Evolutionary conservation across 2,888 invertebrate genomes (phyloP).

Genomic region (Drosophila fulvimacula): DNA sequence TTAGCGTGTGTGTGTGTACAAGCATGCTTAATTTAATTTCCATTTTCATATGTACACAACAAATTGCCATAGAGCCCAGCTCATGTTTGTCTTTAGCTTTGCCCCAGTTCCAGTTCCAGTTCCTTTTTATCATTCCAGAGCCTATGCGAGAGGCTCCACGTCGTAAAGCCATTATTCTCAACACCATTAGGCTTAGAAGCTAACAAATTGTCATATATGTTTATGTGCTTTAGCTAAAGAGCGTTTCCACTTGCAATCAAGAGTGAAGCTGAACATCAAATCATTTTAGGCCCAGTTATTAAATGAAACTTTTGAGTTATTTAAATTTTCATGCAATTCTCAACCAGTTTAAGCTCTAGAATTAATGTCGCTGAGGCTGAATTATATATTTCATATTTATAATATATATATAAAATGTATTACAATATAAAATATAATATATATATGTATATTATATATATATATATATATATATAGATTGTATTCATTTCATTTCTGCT

Average conservation of each 20-base stretch:
- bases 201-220: conserved; percentile 5
- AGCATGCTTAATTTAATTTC: conserved; percentile 72
- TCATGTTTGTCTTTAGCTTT: conserved; percentile 52
- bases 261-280: background rate
- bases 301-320: background rate
- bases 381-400: background rate
- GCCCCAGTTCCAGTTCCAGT: conserved; percentile 1
- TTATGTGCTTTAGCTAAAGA: background rate
- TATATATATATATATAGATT: background rate
- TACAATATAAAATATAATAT: background rate
- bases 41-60: conserved; percentile 50
- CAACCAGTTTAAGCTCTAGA: background rate
- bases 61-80: conserved; percentile 60
- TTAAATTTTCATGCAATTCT: background rate
- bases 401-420: too few species aligned
- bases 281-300: background rate
- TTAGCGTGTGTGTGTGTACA: conserved; percentile 6
- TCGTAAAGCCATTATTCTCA: conserved; percentile 5
- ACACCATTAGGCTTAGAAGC: background rate
- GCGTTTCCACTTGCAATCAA: background rate
- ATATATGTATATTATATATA: background rate
- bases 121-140: conserved; percentile 21
- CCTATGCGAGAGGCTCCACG: conserved; percentile 2
- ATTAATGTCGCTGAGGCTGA: background rate
- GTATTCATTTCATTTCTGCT: background rate